These are phyloP conservation scores for Camponotus fellah DNA, from an alignment of 2,888 invertebrate species.

Conservation along the genomic window DNA sequence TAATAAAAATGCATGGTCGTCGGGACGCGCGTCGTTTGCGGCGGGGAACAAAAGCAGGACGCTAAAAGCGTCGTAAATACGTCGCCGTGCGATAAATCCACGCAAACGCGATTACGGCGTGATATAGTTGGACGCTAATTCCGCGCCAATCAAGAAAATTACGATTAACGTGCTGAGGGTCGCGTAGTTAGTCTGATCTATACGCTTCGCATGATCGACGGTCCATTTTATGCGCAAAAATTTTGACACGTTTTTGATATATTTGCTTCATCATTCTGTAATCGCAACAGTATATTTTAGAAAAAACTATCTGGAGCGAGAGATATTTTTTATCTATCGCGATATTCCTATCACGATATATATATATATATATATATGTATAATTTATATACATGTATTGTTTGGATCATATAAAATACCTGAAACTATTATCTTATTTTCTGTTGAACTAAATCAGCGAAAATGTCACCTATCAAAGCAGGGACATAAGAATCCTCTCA, in stretches of 20 bases:
- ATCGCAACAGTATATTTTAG: neutral
- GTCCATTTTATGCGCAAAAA: neutral
- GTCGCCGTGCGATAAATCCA: conserved; percentile 40
- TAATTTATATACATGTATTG: neutral
- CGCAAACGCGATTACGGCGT: conserved; percentile 42
- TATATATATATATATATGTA: neutral
- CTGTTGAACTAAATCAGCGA: too few relatives aligned
- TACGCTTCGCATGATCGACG: conserved; percentile 32
- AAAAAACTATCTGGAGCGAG: neutral
- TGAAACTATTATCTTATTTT: neutral
- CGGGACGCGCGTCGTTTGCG: neutral
- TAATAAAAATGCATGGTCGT: conserved; percentile 51
- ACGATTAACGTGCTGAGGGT: conserved; percentile 30
- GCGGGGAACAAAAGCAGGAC: conserved; percentile 42
- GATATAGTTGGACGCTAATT: conserved; percentile 50
- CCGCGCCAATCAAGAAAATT: conserved; percentile 52
- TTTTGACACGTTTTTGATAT: conserved; percentile 19
- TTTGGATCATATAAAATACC: neutral
- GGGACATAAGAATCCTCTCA: too few relatives aligned
- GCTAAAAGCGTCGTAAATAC: conserved; percentile 65
- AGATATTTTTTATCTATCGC: neutral
- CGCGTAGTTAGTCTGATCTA: neutral
- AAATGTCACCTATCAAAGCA: too few relatives aligned
- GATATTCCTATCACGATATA: neutral
- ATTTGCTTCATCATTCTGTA: neutral